A percentile compares a stretch with the other conserved stretches of the same genome.
Evolutionary conservation across 1,140 invertebrate species (phyloP).

Genomic region (Lepidurus couesii): DNA sequence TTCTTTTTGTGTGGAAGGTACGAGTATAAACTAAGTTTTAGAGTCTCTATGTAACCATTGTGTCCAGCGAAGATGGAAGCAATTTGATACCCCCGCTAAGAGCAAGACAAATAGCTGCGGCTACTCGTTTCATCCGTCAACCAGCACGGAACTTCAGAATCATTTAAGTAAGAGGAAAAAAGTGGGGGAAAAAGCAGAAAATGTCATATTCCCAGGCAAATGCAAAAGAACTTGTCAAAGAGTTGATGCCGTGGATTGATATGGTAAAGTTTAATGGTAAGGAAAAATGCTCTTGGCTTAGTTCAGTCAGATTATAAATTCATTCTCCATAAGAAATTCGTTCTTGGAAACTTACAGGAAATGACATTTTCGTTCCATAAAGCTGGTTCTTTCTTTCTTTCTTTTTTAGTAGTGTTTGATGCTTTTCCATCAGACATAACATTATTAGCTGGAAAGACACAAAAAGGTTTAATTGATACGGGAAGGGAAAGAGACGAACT

Average conservation of each 20-base stretch:
- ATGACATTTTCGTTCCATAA: no score
- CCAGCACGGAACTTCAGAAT: neutral
- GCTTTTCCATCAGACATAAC: neutral
- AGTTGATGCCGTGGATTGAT: no score
- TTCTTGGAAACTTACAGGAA: no score
- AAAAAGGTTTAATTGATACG: neutral
- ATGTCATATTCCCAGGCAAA: neutral
- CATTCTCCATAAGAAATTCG: no score
- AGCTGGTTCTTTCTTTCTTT: no score
- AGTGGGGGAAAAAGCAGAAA: neutral
- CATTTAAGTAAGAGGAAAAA: neutral
- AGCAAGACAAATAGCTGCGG: conserved; percentile 8
- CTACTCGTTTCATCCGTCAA: conserved; percentile 5
- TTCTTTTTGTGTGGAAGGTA: neutral
- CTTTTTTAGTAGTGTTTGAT: neutral
- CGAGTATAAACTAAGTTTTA: neutral
- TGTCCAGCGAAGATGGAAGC: conserved; percentile 11
- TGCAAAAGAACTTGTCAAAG: no score
- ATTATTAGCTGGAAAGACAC: neutral
- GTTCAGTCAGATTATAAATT: no score
- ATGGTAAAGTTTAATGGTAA: no score
- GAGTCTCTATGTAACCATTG: neutral
- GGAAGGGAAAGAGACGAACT: neutral
- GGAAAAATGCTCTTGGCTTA: no score
- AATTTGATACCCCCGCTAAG: conserved; percentile 8